Conservation (phyloP, 2,113 vertebrate genomes). For the Tichodroma muraria region DNA sequence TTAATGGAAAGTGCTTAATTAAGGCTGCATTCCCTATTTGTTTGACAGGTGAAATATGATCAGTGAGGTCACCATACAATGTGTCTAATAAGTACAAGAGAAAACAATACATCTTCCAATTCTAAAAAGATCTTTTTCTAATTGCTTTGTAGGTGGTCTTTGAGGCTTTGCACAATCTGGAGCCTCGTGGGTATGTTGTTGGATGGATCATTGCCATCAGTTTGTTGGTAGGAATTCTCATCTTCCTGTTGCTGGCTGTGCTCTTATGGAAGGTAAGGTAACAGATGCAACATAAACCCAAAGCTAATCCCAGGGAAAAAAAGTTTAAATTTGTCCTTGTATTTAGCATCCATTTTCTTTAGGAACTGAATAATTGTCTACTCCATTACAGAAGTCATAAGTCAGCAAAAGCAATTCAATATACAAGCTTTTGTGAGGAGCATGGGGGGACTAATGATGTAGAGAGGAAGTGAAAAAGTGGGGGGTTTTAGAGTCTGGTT, state of each 20-base stretch:
- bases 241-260: conserved; percentile 94
- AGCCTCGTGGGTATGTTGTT: conserved; percentile 94
- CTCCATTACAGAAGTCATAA: background rate
- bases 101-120: background rate
- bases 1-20: background rate
- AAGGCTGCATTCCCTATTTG: background rate
- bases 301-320: background rate
- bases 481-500: background rate
- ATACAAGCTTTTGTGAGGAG: background rate
- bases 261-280: conserved; percentile 94
- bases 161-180: conserved; percentile 95
- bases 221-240: conserved; percentile 95
- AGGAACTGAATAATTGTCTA: background rate
- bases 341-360: background rate
- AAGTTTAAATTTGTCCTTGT: background rate
- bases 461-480: background rate
- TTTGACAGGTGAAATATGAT: conserved; percentile 34
- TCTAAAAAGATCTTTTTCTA: background rate
- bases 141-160: conserved; percentile 85
- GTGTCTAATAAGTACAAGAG: conserved; percentile 3
- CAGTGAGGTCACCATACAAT: background rate
- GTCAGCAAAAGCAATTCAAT: background rate
- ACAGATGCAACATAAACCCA: background rate
- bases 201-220: conserved; percentile 99
- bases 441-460: background rate